Percentiles rank a stretch among this genome's conserved stretches.
Evolutionary conservation across 2,113 vertebrate species (phyloP).

Genomic region (Fregetta grallaria): DNA sequence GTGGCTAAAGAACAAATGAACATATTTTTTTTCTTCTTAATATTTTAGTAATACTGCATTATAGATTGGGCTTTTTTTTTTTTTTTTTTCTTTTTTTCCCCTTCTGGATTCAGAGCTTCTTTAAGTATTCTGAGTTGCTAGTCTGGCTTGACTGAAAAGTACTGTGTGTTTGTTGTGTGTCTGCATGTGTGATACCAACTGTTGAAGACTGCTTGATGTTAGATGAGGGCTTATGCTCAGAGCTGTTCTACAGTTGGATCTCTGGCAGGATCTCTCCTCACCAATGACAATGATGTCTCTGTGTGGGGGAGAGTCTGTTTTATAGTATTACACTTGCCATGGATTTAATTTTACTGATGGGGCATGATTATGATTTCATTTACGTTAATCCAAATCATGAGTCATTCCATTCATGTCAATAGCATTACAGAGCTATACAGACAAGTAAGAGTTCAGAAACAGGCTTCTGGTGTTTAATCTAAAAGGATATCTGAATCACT

Average conservation of each 20-base stretch:
- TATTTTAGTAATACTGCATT: neutral
- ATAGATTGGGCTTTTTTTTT: neutral
- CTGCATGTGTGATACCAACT: constrained; percentile 47
- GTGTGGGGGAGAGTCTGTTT: neutral
- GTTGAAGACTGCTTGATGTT: constrained; percentile 29
- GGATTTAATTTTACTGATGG: constrained; percentile 29
- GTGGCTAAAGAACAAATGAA: neutral
- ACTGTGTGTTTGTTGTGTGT: constrained; percentile 30
- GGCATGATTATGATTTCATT: constrained; percentile 25
- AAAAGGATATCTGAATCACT: constrained; percentile 13
- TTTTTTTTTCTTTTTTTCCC: no score
- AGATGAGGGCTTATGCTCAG: constrained; percentile 20
- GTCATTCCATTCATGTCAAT: constrained; percentile 14
- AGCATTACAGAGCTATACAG: constrained; percentile 4
- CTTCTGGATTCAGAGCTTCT: neutral
- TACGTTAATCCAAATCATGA: constrained; percentile 20
- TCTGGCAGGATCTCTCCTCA: neutral
- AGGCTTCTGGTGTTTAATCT: constrained; percentile 2
- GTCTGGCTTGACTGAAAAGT: constrained; percentile 22
- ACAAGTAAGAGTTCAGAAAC: neutral
- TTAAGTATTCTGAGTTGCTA: neutral
- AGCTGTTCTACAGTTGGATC: neutral
- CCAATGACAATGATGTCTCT: neutral
- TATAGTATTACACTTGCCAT: neutral
- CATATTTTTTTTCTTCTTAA: neutral